Evolutionary conservation across 2,888 invertebrate genomes (phyloP).

Genomic region (Trissolcus japonicus): DNA sequence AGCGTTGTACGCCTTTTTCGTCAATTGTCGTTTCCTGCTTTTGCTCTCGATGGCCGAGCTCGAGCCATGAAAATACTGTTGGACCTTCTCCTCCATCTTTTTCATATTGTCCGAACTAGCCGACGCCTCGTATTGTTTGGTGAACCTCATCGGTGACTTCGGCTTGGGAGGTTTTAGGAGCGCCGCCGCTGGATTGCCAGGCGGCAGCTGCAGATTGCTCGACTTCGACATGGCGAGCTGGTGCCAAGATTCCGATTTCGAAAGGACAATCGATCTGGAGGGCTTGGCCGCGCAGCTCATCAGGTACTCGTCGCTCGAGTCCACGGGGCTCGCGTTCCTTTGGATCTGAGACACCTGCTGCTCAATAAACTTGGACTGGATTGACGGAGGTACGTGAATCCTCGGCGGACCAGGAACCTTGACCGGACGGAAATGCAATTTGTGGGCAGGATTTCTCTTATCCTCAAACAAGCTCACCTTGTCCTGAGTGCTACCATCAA

Average conservation of each 20-base stretch:
- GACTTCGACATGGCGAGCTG: slow-evolving; percentile 80
- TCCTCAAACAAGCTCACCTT: slow-evolving; percentile 68
- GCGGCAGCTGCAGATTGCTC: slow-evolving; percentile 64
- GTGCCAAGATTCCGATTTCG: slow-evolving; percentile 89
- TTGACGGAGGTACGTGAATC: slow-evolving; percentile 59
- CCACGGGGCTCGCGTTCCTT: slow-evolving; percentile 60
- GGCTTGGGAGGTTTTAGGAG: slow-evolving; percentile 80
- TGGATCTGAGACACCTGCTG: slow-evolving; percentile 59
- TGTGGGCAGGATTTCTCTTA: slow-evolving; percentile 54
- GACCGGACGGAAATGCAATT: slow-evolving; percentile 62
- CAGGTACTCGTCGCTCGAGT: slow-evolving; percentile 73
- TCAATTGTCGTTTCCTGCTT: slow-evolving; percentile 47
- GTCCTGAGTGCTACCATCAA: slow-evolving; percentile 65
- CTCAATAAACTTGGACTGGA: slow-evolving; percentile 51
- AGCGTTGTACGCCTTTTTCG: slow-evolving; percentile 74
- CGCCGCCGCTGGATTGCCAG: slow-evolving; percentile 68
- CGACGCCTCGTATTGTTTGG: slow-evolving; percentile 87
- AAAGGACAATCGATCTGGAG: slow-evolving; percentile 73
- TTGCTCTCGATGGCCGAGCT: slow-evolving; percentile 62
- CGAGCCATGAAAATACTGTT: slow-evolving; percentile 71
- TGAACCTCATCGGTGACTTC: slow-evolving; percentile 84
- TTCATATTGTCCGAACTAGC: slow-evolving; percentile 66
- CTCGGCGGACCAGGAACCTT: slow-evolving; percentile 62
- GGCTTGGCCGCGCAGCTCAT: slow-evolving; percentile 71
- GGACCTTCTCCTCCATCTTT: slow-evolving; percentile 73